Base-by-base conservation (phyloP, 2,797 vertebrate species). In the Enteromius paludinosus region DNA sequence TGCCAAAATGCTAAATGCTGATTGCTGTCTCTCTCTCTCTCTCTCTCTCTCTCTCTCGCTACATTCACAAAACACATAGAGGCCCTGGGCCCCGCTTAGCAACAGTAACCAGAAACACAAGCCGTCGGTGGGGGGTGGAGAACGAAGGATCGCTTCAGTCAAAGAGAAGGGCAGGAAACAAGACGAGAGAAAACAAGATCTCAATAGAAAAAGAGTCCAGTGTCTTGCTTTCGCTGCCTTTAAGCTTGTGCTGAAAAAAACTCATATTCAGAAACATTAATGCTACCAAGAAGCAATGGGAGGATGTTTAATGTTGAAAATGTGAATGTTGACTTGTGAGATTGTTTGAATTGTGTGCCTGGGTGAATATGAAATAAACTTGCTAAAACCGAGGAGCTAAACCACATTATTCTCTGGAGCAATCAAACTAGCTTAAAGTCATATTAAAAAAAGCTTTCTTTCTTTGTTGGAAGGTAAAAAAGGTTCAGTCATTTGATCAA, bases 91-190 rank as follows among this genome's bases (percentile, higher is more conserved):
- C 90, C 92, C 91, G 93, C 90, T 91, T 92, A 92, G 92, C 82
- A 92, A 93, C 92, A 87, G 92, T 92, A 91, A 92, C 91, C 79
- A 94, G 70, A 92, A 87, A 88, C 87, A 89, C 49, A 83, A 73
- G 75, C 73, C 83, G 3, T 52, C 33, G n/a, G 52, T 65, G 71
- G 81, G 66, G 82, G 75, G 78, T 59, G 10, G 62, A 81, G 23
- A 79, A 81, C 65, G 70, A 65, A 65, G 43, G 79, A 33, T 81
- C 10, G 30, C 30, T 81, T 74, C 17, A 78, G 74, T 35, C 66
- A 70, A 78, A 78, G 65, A 65, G 14, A 54, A 74, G 59, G 28
- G 10, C 28, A n/a, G 23, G 28, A 62, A 20, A 74, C 35, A 25
- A 52, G 68, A 52, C n/a, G 20, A 47, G 61, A 43, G 15, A 35